phyloP scores from a whole-genome alignment of 2,113 vertebrate species.

The human region DNA sequence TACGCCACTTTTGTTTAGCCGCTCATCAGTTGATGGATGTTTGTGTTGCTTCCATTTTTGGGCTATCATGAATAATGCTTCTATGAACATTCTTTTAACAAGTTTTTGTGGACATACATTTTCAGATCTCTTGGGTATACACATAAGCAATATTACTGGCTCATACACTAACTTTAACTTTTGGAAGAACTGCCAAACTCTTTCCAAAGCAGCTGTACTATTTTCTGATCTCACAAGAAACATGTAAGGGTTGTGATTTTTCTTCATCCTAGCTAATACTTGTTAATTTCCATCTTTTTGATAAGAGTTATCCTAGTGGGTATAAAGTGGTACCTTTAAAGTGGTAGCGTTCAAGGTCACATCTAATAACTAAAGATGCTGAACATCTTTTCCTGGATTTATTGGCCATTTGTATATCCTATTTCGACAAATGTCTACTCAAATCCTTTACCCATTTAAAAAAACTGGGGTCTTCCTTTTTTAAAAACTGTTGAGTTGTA shows the following conservation, averaged over 20 bases:
- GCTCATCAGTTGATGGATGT: neutral
- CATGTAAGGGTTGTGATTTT: neutral
- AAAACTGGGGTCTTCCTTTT: neutral
- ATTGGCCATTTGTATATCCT: neutral
- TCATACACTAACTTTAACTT: neutral
- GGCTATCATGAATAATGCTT: neutral
- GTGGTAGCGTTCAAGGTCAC: neutral
- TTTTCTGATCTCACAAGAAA: neutral
- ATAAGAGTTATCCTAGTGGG: neutral
- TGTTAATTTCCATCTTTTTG: neutral
- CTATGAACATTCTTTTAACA: neutral
- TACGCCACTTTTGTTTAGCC: neutral
- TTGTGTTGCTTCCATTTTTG: neutral
- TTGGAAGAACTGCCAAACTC: neutral
- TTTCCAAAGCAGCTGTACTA: neutral
- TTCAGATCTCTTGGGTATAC: neutral
- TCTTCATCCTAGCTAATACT: neutral
- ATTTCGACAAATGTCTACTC: neutral
- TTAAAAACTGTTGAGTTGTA: neutral
- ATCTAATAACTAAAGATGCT: neutral
- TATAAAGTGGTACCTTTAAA: neutral
- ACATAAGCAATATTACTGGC: neutral
- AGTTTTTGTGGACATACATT: neutral
- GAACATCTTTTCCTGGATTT: neutral
- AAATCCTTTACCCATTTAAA: slow-evolving; percentile 2